Evolutionary conservation across 2,797 vertebrate species (phyloP).

Genomic region (Pelochelys cantorii): DNA sequence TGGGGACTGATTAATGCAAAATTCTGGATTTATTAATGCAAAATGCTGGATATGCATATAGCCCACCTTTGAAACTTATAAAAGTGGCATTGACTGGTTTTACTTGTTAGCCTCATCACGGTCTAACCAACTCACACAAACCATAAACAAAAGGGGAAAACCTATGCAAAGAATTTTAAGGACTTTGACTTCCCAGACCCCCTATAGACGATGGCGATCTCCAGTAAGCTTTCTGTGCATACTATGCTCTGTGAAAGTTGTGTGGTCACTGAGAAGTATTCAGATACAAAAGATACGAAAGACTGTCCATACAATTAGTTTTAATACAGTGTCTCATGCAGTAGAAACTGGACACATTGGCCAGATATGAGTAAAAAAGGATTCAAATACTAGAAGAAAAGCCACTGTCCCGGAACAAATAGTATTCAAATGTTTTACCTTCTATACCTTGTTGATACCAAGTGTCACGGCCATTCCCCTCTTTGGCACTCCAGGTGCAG

Average conservation of each 20-base stretch:
- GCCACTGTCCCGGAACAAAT: too few species aligned
- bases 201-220: background rate
- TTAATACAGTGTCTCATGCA: too few species aligned
- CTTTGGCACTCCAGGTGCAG: too few species aligned
- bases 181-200: background rate
- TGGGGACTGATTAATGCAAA: background rate
- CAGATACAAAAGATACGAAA: background rate
- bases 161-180: background rate
- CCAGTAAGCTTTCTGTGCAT: background rate
- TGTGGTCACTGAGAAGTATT: background rate
- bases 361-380: too few species aligned
- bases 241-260: background rate
- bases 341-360: too few species aligned
- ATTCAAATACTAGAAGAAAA: too few species aligned
- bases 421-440: too few species aligned
- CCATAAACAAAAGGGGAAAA: background rate
- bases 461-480: too few species aligned
- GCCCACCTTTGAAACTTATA: background rate
- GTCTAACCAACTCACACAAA: background rate
- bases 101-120: background rate
- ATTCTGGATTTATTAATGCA: background rate
- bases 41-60: background rate
- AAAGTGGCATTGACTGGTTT: background rate
- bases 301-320: too few species aligned
- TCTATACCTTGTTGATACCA: too few species aligned